Percentiles rank a stretch among this genome's conserved stretches.
Evolutionary conservation across 1,140 invertebrate species (phyloP).

Genomic region (Gryllus bimaculatus): DNA sequence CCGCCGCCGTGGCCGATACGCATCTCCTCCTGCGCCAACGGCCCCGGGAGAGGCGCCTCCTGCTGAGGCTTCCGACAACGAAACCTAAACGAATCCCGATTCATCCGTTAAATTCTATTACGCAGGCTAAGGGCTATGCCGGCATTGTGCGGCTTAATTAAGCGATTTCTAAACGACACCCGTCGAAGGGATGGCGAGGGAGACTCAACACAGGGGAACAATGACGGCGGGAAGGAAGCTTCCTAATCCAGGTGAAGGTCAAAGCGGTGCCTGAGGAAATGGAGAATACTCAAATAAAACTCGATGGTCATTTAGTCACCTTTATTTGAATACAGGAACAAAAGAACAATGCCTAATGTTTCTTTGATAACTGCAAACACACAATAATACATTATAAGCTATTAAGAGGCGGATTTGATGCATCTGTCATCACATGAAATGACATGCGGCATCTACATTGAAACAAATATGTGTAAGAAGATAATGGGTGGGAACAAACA

Average conservation of each 20-base stretch:
- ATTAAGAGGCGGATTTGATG: background rate
- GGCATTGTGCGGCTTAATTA: background rate
- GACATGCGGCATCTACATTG: background rate
- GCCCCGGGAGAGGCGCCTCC: background rate
- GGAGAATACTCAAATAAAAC: background rate
- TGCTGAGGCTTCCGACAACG: background rate
- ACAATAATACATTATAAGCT: constrained; percentile 6
- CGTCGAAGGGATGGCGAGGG: background rate
- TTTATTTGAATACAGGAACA: constrained; percentile 1
- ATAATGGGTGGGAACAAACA: background rate
- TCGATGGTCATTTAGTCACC: background rate
- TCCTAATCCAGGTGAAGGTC: background rate
- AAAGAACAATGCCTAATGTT: constrained; percentile 1
- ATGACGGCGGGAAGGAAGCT: background rate
- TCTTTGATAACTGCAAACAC: background rate
- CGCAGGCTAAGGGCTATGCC: background rate
- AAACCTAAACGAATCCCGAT: background rate
- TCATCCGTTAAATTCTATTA: background rate
- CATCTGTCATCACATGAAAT: background rate
- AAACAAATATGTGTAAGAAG: background rate
- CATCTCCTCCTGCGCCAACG: background rate
- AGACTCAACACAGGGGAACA: background rate
- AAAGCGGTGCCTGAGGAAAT: too few species aligned
- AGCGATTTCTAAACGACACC: background rate
- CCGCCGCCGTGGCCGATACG: background rate